A percentile compares a stretch with the other conserved stretches of the same genome.
Conservation (phyloP, 2,113 vertebrate species). For the Brachyhypopomus occidentalis region DNA sequence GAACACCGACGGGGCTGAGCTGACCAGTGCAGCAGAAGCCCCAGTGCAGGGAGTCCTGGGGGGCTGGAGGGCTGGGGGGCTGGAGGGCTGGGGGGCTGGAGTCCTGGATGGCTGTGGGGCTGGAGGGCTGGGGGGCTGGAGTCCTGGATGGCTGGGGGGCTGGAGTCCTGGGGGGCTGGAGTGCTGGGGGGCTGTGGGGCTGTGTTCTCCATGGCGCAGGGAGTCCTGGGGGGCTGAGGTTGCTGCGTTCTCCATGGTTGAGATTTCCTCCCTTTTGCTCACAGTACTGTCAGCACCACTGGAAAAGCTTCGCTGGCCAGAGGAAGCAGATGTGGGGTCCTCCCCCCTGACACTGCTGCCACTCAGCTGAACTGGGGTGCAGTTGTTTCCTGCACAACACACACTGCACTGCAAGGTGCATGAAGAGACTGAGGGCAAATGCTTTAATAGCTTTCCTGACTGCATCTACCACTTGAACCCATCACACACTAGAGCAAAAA, state of each 20-base stretch:
- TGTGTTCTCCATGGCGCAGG: no score
- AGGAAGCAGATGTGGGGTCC: background rate
- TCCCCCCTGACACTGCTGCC: background rate
- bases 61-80: no score
- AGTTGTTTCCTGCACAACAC: conserved; percentile 72
- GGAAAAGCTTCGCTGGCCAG: background rate
- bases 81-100: no score
- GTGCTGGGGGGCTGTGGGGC: no score
- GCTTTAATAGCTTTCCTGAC: conserved; percentile 51
- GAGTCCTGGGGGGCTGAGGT: conserved; percentile 64
- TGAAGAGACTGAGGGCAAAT: conserved; percentile 59
- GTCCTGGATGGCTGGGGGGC: no score
- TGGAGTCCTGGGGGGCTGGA: no score
- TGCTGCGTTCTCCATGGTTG: conserved; percentile 46
- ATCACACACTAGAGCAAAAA: background rate
- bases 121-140: no score
- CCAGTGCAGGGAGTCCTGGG: no score
- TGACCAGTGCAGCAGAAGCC: no score
- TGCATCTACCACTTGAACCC: background rate
- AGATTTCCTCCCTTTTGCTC: conserved; percentile 6
- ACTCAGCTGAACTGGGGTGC: conserved; percentile 52
- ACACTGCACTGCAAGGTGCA: conserved; percentile 49
- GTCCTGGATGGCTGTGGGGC: no score
- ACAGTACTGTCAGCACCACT: background rate
- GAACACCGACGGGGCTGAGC: no score